These are phyloP conservation scores for Protobothrops flavoviridis DNA, from an alignment of 2,113 vertebrate species.

Conservation along the genomic window DNA sequence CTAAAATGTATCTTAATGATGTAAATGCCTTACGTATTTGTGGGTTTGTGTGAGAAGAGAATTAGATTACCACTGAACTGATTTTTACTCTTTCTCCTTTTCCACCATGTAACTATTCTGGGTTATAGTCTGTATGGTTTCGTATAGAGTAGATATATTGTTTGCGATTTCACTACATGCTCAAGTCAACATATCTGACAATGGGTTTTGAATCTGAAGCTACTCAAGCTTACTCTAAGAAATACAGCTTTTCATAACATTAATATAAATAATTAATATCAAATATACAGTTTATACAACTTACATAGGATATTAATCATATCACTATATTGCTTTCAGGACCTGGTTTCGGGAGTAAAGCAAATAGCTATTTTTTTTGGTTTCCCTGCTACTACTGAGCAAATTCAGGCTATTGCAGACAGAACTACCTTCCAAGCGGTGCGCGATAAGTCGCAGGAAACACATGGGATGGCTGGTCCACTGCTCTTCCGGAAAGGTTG, in stretches of 20 bases:
- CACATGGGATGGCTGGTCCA: conserved; percentile 60
- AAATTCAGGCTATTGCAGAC: conserved; percentile 67
- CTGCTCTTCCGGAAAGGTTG: conserved; percentile 74
- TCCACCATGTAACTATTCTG: background rate
- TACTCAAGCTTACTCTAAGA: background rate
- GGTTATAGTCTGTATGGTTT: background rate
- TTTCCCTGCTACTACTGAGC: conserved; percentile 64
- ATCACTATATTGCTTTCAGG: conserved; percentile 64
- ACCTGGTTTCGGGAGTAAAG: conserved; percentile 70
- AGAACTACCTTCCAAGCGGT: conserved; percentile 72
- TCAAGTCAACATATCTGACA: background rate
- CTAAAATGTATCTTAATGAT: background rate
- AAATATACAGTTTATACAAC: background rate
- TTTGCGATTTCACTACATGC: background rate
- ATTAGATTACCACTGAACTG: background rate
- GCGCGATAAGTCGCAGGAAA: conserved; percentile 63
- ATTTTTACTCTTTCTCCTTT: background rate
- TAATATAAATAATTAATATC: background rate
- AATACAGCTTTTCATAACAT: background rate
- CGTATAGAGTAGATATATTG: background rate
- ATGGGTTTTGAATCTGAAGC: background rate
- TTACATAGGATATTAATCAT: background rate
- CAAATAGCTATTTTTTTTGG: conserved; percentile 72
- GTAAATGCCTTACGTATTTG: background rate
- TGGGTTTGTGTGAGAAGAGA: background rate